Conservation (phyloP, 1,140 invertebrate species). For the Drosophila murphyi region DNA sequence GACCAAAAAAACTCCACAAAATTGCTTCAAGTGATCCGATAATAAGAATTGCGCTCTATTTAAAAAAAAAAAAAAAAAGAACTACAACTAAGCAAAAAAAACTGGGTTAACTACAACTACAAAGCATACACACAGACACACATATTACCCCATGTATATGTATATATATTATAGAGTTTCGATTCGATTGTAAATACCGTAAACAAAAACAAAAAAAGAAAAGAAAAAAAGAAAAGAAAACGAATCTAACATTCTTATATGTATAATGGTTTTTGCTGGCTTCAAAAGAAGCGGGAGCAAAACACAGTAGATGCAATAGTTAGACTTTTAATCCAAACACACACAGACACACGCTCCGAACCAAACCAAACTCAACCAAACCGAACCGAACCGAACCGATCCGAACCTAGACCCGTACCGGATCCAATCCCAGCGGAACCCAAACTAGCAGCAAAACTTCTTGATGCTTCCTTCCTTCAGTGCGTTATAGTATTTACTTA, state of each 20-base stretch:
- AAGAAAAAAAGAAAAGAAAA: conserved; percentile 3
- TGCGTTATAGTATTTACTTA: conserved; percentile 48
- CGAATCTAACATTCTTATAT: conserved; percentile 24
- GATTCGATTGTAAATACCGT: conserved; percentile 74
- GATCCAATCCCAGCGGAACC: conserved; percentile 28
- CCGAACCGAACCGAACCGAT: conserved; percentile 2
- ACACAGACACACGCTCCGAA: conserved; percentile 29
- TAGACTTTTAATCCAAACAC: conserved; percentile 23
- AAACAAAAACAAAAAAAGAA: neutral
- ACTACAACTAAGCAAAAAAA: conserved; percentile 60
- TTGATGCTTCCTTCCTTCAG: conserved; percentile 60
- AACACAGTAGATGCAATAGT: conserved; percentile 45
- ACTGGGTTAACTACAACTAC: conserved; percentile 35
- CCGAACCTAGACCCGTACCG: conserved; percentile 2
- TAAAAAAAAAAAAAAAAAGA: conserved; percentile 7
- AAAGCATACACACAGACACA: conserved; percentile 30
- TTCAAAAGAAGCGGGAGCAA: conserved; percentile 30
- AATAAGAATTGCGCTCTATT: conserved; percentile 71
- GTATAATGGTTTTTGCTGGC: conserved; percentile 33
- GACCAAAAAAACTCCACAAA: conserved; percentile 69
- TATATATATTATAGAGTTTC: conserved; percentile 62
- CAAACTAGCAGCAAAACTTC: conserved; percentile 37
- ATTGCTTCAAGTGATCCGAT: conserved; percentile 81
- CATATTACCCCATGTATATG: conserved; percentile 65
- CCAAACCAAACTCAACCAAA: neutral